Base-by-base conservation (phyloP, 2,113 vertebrate species). In the Amphiprion ocellaris region DNA sequence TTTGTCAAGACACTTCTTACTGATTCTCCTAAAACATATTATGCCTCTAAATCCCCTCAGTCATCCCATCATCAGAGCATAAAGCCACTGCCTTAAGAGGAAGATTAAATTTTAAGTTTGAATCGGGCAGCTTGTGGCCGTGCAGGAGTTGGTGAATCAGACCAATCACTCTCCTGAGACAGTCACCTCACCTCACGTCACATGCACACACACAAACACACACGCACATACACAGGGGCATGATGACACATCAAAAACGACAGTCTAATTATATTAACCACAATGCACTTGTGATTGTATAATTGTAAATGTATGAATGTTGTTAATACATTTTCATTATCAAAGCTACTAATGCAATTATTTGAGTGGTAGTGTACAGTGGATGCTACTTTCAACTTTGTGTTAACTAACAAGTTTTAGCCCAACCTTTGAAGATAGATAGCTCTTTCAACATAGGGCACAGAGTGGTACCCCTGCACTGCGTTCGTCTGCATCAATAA, bases 21-120 rank as follows among this genome's bases (percentile, higher is more conserved):
- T 39, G 50, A 72, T 26, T 39, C 44, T 77, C 37, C 33, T 79
- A 2, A 76, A 83, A 80, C 21, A 59, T 41, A 66, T 15, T 44
- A n/a, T 23, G n/a, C 39, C n/a, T 60, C 41, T 11, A 65, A 50
- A 72, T 3, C 58, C 16, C 50, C 50, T 15, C 9, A 75, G 37
- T 44, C 24, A 17, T 37, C 1, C 28, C 28, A 47, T 75, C 47
- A 56, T 66, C 66, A 70, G 10, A 24, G 10, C 62, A 68, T 63
- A 55, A 65, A 79, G 46, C 28, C 16, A 49, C 11, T 5, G 49
- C 70, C 39, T 56, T 12, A 49, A 62, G 61, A 70, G 59, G 21
- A 37, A 16, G 21, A 47, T 46, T 37, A 21, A 66, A 69, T 76
- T 53, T 49, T 39, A 66, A 65, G 17, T 58, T 55, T 26, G 1